These are phyloP conservation scores for Luperina nickerlii DNA, from an alignment of 2,888 invertebrate species.

Conservation along the genomic window DNA sequence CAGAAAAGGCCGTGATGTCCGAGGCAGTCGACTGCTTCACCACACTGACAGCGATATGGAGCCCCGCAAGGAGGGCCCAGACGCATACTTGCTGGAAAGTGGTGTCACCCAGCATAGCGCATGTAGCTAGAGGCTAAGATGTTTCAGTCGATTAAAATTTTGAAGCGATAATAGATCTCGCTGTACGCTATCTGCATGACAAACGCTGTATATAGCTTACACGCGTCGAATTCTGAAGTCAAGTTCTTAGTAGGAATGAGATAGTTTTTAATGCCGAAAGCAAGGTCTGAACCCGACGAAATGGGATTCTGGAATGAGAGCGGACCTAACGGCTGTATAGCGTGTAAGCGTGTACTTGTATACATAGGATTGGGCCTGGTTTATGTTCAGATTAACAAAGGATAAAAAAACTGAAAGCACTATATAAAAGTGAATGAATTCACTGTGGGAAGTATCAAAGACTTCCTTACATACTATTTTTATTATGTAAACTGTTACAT, in stretches of 20 bases:
- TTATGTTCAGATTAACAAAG: constrained; percentile 18
- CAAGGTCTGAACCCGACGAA: constrained; percentile 11
- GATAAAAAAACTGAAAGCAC: constrained; percentile 12
- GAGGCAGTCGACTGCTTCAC: too few species aligned
- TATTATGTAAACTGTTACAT: neutral
- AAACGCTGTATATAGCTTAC: neutral
- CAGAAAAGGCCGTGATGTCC: too few species aligned
- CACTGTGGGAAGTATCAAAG: neutral
- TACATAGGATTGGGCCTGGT: neutral
- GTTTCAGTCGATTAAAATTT: neutral
- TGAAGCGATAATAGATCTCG: neutral
- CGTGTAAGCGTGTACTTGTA: neutral
- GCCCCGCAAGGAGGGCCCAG: neutral
- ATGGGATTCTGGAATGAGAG: constrained; percentile 15
- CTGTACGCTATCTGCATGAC: neutral
- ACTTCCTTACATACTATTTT: neutral
- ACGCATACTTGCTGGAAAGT: neutral
- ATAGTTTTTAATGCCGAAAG: constrained; percentile 47
- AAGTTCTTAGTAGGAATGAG: constrained; percentile 20
- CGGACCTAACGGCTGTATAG: constrained; percentile 17
- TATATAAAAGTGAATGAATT: constrained; percentile 3
- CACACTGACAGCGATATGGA: neutral
- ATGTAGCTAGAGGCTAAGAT: too few species aligned
- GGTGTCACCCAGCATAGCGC: neutral
- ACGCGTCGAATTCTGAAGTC: constrained; percentile 18